These are phyloP conservation scores for Muntiacus reevesi DNA, from an alignment of 2,113 vertebrate genomes.

Conservation along the genomic window DNA sequence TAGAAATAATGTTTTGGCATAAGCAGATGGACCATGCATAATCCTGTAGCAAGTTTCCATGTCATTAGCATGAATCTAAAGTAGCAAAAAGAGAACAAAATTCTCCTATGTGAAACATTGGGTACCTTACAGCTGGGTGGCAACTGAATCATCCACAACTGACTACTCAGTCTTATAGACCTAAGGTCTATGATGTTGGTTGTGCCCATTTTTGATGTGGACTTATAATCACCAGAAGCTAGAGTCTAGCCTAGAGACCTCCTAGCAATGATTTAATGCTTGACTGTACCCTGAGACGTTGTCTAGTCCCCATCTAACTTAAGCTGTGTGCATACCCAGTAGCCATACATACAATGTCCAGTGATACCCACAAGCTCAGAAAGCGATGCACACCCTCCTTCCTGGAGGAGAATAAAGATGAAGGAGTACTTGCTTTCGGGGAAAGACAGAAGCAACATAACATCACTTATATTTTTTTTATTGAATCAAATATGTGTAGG, in stretches of 20 bases:
- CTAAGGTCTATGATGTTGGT: not conserved
- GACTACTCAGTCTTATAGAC: not conserved
- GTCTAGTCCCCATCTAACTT: not conserved
- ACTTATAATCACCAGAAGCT: not conserved
- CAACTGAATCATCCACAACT: not conserved
- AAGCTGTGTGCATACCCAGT: not conserved
- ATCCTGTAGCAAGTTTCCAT: not conserved
- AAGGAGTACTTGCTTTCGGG: not conserved
- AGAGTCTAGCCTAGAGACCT: not conserved
- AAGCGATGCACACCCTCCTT: not conserved
- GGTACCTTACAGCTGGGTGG: not conserved
- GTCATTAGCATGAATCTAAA: not conserved
- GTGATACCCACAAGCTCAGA: not conserved
- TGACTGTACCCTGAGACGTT: not conserved
- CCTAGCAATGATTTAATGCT: not conserved
- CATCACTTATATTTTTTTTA: not conserved
- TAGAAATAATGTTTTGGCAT: not conserved
- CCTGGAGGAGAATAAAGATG: not conserved
- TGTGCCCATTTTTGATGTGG: not conserved
- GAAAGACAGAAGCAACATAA: not conserved
- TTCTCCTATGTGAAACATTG: fast-evolving
- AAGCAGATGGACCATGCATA: not conserved
- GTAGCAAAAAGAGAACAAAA: not conserved
- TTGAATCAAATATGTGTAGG: not conserved
- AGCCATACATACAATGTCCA: not conserved